These are phyloP conservation scores for Drosophila pachea DNA, from an alignment of 1,140 invertebrate species.

Conservation along the genomic window DNA sequence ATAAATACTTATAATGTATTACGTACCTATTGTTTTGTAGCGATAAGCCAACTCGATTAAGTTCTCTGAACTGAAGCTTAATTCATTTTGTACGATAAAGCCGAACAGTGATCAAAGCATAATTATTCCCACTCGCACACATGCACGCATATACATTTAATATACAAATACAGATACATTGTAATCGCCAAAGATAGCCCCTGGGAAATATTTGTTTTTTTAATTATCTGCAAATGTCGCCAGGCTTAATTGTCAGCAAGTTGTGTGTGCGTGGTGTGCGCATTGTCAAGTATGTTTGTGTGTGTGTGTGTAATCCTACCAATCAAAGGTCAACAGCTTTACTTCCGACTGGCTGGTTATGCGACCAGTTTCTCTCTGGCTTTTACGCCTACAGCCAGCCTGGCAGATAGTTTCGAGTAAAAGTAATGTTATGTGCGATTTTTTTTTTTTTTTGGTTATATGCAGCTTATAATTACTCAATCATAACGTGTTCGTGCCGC, in stretches of 20 bases:
- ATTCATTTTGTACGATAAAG: constrained; percentile 32
- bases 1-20: constrained; percentile 6
- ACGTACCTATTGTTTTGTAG: constrained; percentile 19
- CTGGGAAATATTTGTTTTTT: no score
- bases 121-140: background rate
- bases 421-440: background rate
- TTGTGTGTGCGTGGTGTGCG: no score
- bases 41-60: constrained; percentile 26
- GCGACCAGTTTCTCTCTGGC: no score
- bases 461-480: constrained; percentile 45
- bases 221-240: no score
- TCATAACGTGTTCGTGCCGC: constrained; percentile 42
- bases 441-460: no score
- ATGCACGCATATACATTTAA: background rate
- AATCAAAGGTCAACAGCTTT: no score
- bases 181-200: background rate
- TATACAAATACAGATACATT: constrained; percentile 16
- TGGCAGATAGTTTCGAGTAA: no score
- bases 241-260: no score
- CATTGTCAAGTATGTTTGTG: no score
- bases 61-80: constrained; percentile 16
- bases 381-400: no score
- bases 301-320: no score
- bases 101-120: constrained; percentile 38
- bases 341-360: no score